A percentile compares a stretch with the other conserved stretches of the same genome.
Conservation (phyloP, 2,888 invertebrate genomes). For the Megastigmus dorsalis region DNA sequence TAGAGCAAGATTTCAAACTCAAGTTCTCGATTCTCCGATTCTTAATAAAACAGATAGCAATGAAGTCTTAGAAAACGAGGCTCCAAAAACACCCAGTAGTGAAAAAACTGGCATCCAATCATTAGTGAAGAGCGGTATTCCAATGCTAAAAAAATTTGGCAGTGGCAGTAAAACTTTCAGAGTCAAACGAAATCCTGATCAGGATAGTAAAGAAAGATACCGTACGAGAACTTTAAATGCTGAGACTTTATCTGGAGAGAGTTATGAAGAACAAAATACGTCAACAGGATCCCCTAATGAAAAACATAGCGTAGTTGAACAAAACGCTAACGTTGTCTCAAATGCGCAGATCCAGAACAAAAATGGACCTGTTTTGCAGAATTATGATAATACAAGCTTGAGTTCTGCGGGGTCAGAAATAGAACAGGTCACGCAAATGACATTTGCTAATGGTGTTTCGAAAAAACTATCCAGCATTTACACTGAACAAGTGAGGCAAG, state of each 20-base stretch:
- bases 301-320: background rate
- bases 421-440: slow-evolving; percentile 75
- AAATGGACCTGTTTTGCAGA: background rate
- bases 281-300: background rate
- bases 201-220: slow-evolving; percentile 83
- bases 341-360: background rate
- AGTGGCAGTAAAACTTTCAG: slow-evolving; percentile 32
- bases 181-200: slow-evolving; percentile 51
- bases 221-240: slow-evolving; percentile 82
- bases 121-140: slow-evolving; percentile 45
- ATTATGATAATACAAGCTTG: background rate
- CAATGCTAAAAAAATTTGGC: slow-evolving; percentile 45
- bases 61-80: slow-evolving; percentile 37
- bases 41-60: slow-evolving; percentile 56
- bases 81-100: slow-evolving; percentile 48
- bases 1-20: slow-evolving; percentile 83
- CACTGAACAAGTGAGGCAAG: background rate
- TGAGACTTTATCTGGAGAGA: slow-evolving; percentile 38
- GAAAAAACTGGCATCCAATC: slow-evolving; percentile 48
- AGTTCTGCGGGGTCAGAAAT: slow-evolving; percentile 60
- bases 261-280: background rate
- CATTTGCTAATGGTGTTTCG: slow-evolving; percentile 62
- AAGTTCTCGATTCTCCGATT: slow-evolving; percentile 74
- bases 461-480: slow-evolving; percentile 1
- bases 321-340: slow-evolving; percentile 28